These are phyloP conservation scores for Nipponacmea schrenckii DNA, from an alignment of 2,888 invertebrate genomes.

Conservation along the genomic window DNA sequence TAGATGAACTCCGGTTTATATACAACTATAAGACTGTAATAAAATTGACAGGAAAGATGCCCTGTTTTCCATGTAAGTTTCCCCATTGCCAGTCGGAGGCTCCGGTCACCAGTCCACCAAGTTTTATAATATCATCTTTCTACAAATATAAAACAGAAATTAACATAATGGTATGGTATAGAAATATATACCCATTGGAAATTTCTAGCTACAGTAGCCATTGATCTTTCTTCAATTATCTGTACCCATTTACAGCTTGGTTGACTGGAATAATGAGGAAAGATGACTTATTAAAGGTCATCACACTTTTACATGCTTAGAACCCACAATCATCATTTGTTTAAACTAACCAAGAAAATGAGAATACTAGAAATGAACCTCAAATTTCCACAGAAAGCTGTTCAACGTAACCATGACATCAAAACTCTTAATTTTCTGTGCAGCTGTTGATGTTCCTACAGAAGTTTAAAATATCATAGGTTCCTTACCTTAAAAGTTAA, in stretches of 20 bases:
- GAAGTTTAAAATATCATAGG: no score
- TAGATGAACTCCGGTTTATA: no score
- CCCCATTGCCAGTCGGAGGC: constrained; percentile 54
- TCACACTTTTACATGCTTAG: neutral
- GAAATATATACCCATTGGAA: neutral
- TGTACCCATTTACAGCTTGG: no score
- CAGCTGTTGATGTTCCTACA: no score
- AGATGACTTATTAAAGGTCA: no score
- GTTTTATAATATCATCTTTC: constrained; percentile 78
- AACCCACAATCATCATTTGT: neutral
- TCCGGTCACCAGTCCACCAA: constrained; percentile 77
- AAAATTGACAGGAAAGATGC: constrained; percentile 56
- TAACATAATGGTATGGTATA: neutral
- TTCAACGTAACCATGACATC: neutral
- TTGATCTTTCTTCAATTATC: no score
- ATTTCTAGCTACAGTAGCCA: neutral
- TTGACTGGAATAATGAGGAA: no score
- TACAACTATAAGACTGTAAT: constrained; percentile 22
- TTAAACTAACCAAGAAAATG: neutral
- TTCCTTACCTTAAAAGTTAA: constrained; percentile 49
- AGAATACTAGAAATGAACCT: no score
- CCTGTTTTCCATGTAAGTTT: constrained; percentile 41
- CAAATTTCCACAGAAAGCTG: no score
- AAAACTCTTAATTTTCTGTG: no score
- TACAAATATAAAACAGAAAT: constrained; percentile 60